A percentile compares a stretch with the other conserved stretches of the same genome.
phyloP scores from a whole-genome alignment of 2,797 vertebrate genomes.

The Amblyraja radiata region DNA sequence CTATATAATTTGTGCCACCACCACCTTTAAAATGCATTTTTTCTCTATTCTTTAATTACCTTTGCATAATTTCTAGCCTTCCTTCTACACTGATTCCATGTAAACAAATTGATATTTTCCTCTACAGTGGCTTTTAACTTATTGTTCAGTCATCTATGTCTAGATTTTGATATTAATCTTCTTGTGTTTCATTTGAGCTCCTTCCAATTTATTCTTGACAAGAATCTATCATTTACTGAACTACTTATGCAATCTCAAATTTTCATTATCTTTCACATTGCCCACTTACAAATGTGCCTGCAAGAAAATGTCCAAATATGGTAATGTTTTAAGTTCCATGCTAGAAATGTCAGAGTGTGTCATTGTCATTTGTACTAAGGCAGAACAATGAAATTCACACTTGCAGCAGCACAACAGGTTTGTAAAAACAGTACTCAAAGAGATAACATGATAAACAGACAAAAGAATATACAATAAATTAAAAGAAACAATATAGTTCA shows the following conservation, averaged over 20 bases:
- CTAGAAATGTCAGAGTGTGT: too few relatives aligned
- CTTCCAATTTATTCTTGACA: constrained; percentile 17
- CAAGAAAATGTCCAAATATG: background rate
- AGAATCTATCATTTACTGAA: constrained; percentile 11
- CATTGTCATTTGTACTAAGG: too few relatives aligned
- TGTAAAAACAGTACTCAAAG: too few relatives aligned
- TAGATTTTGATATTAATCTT: background rate
- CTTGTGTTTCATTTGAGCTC: background rate
- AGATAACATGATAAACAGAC: too few relatives aligned
- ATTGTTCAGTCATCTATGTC: background rate
- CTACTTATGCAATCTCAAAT: background rate
- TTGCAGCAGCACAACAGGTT: too few relatives aligned
- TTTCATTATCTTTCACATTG: background rate
- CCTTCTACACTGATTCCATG: background rate
- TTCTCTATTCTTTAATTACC: background rate
- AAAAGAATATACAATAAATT: too few relatives aligned
- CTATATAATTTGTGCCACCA: background rate
- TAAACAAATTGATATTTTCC: background rate
- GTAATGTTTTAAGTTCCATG: background rate
- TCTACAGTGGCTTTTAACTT: background rate
- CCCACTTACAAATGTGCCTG: background rate
- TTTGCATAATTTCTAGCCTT: background rate
- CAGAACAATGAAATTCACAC: too few relatives aligned
- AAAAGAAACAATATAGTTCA: too few relatives aligned
- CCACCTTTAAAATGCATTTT: background rate